Base-by-base conservation (phyloP, 2,888 invertebrate genomes). In the Tenodera sinensis region DNA sequence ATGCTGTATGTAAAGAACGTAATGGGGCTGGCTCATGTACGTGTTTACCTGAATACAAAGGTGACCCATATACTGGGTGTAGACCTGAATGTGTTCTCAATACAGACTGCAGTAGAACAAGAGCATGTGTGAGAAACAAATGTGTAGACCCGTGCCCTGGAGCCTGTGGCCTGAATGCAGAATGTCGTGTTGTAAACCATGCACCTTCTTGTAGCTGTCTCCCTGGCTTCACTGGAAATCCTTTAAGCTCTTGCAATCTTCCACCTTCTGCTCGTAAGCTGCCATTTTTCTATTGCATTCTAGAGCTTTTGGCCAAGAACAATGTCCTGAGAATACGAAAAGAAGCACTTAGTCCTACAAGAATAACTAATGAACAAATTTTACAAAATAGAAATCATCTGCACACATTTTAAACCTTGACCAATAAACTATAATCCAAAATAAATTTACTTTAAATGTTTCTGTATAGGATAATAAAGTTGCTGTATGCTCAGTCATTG, bases 21-120 rank as follows among this genome's bases (percentile, higher is more conserved):
- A 96, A 97, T 92, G 96, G 96, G 71, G 97, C 97, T 28, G 98
- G 97, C 87, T 96, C 97, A 28, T 98, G 98, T 92, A 95, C 95
- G 25, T 98, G 98, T 92, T 93, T 96, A 89, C 95, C 96, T 20
- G 97, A 97, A 92, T 98, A 97, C 93, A 96, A 96, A 91, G 98
- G 98, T 82, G 97, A 98, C 93, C 98, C 98, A 0, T 97, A 97
- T 92, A 95, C 96, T 2, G 97, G 97, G 90, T 98, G 98, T 92
- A 95, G 97, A 91, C 97, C 97, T 6, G 97, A 98, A 94, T 98
- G 98, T 92, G 96, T 97, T 6, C 96, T 96, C 87, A 98, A 98
- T 92, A 96, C 96, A 42, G 98, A 98, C 92, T 98, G 98, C 92
- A 94, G 96, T 71, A 95, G 95, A 91, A 95, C 96, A 91, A 96